These are phyloP conservation scores for Florisuga fusca DNA, from an alignment of 2,797 vertebrate genomes.

Conservation along the genomic window DNA sequence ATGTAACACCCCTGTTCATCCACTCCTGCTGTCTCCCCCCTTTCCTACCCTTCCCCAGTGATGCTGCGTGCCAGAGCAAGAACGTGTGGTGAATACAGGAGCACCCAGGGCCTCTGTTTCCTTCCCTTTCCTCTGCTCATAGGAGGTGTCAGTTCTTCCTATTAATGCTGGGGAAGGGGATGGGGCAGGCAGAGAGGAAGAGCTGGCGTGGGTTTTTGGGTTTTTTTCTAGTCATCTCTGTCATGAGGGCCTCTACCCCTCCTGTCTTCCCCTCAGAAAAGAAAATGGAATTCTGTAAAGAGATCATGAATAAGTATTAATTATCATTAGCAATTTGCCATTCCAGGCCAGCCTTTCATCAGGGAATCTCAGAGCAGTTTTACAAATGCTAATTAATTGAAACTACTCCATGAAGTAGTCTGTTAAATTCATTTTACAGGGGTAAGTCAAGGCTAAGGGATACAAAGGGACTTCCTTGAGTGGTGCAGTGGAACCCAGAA, in stretches of 20 bases:
- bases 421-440: constrained; percentile 62
- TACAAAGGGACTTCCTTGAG: not conserved
- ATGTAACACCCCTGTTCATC: not conserved
- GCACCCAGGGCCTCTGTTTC: not conserved
- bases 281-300: constrained; percentile 35
- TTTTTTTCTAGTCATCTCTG: not conserved
- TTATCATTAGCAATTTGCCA: constrained; percentile 72
- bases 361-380: constrained; percentile 62
- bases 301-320: constrained; percentile 62
- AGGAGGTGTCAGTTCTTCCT: not conserved
- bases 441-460: constrained; percentile 52
- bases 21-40: not conserved
- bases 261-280: not conserved
- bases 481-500: not conserved
- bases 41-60: not conserved
- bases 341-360: constrained; percentile 57
- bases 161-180: not conserved
- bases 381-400: constrained; percentile 68
- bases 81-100: not conserved
- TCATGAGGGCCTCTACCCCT: not conserved
- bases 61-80: not conserved
- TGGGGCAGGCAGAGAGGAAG: not conserved
- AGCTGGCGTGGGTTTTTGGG: not conserved
- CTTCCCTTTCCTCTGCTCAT: not conserved
- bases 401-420: constrained; percentile 37